phyloP scores from a whole-genome alignment of 2,113 vertebrate species.

The Protobothrops mucrosquamatus region DNA sequence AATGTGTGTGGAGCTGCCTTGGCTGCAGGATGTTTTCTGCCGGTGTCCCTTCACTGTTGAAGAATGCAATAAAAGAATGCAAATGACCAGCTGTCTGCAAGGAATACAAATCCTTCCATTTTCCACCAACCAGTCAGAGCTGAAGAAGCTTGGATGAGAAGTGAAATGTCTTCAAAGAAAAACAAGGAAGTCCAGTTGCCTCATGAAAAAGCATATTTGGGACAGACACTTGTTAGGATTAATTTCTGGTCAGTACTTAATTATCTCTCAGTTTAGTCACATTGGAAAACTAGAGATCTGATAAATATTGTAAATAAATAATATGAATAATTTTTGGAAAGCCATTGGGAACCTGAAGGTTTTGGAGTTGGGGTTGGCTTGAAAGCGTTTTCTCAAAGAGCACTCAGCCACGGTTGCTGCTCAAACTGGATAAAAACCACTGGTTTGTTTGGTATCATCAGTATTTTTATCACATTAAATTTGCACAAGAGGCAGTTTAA shows the following conservation, averaged over 20 bases:
- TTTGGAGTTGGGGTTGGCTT: not conserved
- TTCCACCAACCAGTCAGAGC: no score
- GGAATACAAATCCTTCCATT: no score
- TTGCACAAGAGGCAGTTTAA: no score
- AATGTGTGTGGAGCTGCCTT: no score
- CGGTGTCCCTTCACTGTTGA: no score
- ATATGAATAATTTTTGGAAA: not conserved
- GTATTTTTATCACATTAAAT: not conserved
- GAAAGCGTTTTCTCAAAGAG: not conserved
- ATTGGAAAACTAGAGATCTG: not conserved
- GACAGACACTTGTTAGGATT: not conserved
- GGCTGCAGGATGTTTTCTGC: no score
- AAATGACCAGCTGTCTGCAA: no score
- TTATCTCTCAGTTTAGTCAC: not conserved
- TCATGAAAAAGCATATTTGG: no score
- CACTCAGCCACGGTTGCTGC: not conserved
- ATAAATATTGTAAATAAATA: not conserved
- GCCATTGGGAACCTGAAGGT: not conserved
- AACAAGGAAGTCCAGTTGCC: no score
- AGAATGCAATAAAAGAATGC: no score
- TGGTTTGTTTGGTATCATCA: not conserved
- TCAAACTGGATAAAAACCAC: not conserved
- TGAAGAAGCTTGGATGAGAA: no score
- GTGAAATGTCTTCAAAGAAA: no score
- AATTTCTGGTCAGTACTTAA: not conserved